A percentile compares a stretch with the other conserved stretches of the same genome.
Conservation (phyloP, 2,888 invertebrate species). For the Drosophila kokeensis region DNA sequence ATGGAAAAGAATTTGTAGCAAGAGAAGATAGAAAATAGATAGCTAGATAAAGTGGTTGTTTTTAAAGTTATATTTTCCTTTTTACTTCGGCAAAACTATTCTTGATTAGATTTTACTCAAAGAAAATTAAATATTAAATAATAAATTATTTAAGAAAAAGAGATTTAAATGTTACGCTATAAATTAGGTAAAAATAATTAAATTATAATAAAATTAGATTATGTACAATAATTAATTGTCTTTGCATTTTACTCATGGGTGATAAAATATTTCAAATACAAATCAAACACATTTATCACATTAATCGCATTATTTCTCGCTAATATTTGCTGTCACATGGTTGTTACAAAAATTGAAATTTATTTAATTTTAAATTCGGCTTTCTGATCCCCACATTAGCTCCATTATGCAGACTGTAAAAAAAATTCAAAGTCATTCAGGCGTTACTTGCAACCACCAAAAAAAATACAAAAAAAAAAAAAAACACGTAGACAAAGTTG, state of each 20-base stretch:
- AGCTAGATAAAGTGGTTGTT: not conserved
- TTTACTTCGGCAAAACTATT: not conserved
- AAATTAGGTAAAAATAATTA: not conserved
- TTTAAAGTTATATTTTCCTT: not conserved
- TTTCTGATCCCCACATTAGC: slow-evolving; percentile 47
- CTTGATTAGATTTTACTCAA: not conserved
- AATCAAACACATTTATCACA: not conserved
- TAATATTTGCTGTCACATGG: slow-evolving; percentile 14
- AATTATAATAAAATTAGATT: too few species aligned
- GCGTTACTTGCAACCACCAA: slow-evolving; percentile 49
- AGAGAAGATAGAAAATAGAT: not conserved
- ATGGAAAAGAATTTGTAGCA: slow-evolving; percentile 6
- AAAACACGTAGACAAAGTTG: slow-evolving; percentile 43
- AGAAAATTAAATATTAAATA: not conserved
- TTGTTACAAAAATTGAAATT: slow-evolving; percentile 42
- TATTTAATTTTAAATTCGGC: slow-evolving; percentile 52
- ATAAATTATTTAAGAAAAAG: not conserved
- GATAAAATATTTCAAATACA: not conserved
- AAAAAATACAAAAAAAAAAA: slow-evolving; percentile 12
- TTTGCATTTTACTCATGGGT: not conserved
- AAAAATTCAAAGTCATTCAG: slow-evolving; percentile 12
- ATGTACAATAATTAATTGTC: not conserved
- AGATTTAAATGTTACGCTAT: not conserved
- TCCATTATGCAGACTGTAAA: slow-evolving; percentile 45
- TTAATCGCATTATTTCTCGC: not conserved